Evolutionary conservation across 2,888 invertebrate genomes (phyloP), one percentile per base, ranked within the genome.

Genomic region (Stratiomys singularior): DNA sequence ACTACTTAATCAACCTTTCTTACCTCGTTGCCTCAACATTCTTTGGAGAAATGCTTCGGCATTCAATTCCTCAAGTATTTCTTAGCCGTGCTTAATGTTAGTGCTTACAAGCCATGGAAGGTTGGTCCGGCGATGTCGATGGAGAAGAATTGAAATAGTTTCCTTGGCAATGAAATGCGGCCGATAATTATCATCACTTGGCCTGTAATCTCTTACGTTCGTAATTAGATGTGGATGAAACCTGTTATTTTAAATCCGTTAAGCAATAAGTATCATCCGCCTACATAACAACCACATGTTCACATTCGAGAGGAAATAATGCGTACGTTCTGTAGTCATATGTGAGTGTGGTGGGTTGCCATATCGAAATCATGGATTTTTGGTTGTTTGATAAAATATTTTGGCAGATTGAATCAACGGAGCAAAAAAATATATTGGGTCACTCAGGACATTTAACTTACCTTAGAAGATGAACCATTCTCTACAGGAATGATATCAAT

Each of bases 251-350:
- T 21, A 23, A n/a, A 46, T 67, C 21, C 46, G 71, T 71, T 71
- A 71, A 52, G 71, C 71, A 47, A 47, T 52, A 71, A 27, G 15
- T 4, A 52, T 47, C 71, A 47, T 52, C 71, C 71, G 47, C 71
- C 71, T 71, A 71, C 71, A 67, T 67, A 67, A 44, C 44, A 67
- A 21, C 46, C 13, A 44, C 18, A 21, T 69, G 47, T 18, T 37
- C 37, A 37, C 9, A 37, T 37, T 37, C 9, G 37, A 37, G 9
- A 37, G 37, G 37, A 37, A 37, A 9, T 37, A 37, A 37, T 37
- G 37, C 37, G 37, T 37, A 37, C 37, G 37, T 37, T 37, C 9
- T 37, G 37, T 5, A 37, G 37, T 37, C 9, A 9, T 37, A 5
- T 37, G 37, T 37, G 37, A 37, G 9, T 37, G 37, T 5, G 9